A percentile compares a stretch with the other conserved stretches of the same genome.
Conservation (phyloP, 2,113 vertebrate genomes). For the Sarotherodon lohbergeri region DNA sequence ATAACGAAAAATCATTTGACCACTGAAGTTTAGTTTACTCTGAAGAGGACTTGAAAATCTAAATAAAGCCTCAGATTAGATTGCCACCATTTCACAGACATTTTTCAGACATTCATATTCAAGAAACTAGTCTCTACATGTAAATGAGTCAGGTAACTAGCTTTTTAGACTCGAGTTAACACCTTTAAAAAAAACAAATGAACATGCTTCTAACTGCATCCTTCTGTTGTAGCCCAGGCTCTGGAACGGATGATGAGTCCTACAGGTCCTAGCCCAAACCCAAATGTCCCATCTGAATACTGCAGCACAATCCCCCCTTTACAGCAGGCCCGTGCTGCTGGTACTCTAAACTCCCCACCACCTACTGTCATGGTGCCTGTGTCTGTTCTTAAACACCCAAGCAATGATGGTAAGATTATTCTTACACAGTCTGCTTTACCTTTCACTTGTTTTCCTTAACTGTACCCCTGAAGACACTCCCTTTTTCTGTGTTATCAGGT, state of each 20-base stretch:
- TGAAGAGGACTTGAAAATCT: background rate
- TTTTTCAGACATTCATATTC: background rate
- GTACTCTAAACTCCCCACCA: conserved; percentile 75
- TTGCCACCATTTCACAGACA: background rate
- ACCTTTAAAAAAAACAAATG: background rate
- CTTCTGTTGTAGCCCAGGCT: conserved; percentile 80
- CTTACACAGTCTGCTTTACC: background rate
- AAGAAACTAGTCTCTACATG: background rate
- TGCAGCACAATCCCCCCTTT: conserved; percentile 75
- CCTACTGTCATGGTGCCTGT: conserved; percentile 79
- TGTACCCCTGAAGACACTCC: background rate
- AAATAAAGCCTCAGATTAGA: background rate
- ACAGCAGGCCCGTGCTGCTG: conserved; percentile 77
- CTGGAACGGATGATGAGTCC: conserved; percentile 97
- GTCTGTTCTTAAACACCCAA: conserved; percentile 85
- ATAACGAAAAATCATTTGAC: background rate
- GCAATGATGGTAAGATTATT: conserved; percentile 75
- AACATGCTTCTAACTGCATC: background rate
- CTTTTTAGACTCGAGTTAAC: background rate
- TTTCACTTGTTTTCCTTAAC: background rate
- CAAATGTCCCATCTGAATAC: conserved; percentile 77
- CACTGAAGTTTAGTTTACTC: background rate
- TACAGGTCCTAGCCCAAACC: conserved; percentile 78
- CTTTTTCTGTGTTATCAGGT: conserved; percentile 53
- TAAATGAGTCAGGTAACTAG: background rate